Percentiles rank a stretch among this genome's conserved stretches.
phyloP scores from a whole-genome alignment of 2,113 vertebrate genomes.

The Hepsetus odoe region DNA sequence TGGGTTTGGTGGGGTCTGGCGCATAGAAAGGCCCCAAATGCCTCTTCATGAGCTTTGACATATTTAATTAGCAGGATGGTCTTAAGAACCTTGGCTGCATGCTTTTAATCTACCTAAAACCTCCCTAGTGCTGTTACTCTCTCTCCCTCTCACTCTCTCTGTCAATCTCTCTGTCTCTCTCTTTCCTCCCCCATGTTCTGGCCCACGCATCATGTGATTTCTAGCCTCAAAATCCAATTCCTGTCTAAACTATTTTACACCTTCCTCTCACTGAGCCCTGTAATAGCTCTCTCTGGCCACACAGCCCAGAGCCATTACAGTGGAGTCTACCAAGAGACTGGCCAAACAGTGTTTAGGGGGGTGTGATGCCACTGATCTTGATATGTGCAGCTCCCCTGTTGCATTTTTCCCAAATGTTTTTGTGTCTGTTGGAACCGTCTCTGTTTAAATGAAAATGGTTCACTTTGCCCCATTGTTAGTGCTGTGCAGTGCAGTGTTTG shows the following conservation, averaged over 20 bases:
- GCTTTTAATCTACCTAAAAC: slow-evolving; percentile 82
- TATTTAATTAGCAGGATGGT: slow-evolving; percentile 90
- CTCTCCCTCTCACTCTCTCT: slow-evolving; percentile 33
- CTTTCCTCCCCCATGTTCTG: slow-evolving; percentile 22
- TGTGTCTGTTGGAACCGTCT: background rate
- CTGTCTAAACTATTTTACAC: slow-evolving; percentile 48
- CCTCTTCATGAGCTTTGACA: slow-evolving; percentile 88
- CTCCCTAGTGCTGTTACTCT: slow-evolving; percentile 59
- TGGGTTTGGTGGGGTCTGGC: slow-evolving; percentile 79
- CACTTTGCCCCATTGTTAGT: background rate
- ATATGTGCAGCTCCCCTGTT: background rate
- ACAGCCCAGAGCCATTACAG: slow-evolving; percentile 26
- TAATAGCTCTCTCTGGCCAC: slow-evolving; percentile 37
- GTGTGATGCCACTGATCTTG: background rate
- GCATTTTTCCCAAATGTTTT: background rate
- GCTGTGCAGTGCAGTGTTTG: slow-evolving; percentile 23
- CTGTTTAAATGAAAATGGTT: background rate
- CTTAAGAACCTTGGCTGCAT: slow-evolving; percentile 80
- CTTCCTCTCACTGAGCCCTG: slow-evolving; percentile 36
- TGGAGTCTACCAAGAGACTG: background rate
- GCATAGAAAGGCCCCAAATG: slow-evolving; percentile 75
- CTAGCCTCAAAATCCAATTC: slow-evolving; percentile 47
- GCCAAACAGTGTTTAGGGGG: slow-evolving; percentile 1
- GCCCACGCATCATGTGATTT: slow-evolving; percentile 43
- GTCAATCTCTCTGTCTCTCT: slow-evolving; percentile 17